phyloP scores from a whole-genome alignment of 2,113 vertebrate species.

The Hydropotes inermis region DNA sequence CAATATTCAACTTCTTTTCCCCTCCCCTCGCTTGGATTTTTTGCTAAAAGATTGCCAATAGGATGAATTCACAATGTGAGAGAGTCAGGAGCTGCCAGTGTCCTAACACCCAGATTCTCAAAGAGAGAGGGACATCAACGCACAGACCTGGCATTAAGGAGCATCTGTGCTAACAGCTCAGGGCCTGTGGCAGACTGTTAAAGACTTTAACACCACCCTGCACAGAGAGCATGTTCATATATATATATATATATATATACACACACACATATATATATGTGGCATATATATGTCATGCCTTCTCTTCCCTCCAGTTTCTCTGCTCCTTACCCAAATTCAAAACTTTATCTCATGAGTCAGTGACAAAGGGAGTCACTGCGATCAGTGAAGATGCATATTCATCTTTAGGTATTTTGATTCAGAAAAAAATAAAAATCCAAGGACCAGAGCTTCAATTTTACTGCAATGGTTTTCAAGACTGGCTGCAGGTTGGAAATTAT shows the following conservation, averaged over 20 bases:
- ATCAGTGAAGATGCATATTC: not conserved
- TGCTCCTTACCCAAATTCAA: not conserved
- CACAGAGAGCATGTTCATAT: too few relatives aligned
- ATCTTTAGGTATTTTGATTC: conserved; percentile 24
- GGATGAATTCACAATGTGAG: not conserved
- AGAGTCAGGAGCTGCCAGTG: not conserved
- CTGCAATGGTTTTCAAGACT: not conserved
- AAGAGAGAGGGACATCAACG: not conserved
- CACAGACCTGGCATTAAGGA: not conserved
- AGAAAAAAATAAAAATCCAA: not conserved
- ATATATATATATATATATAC: too few relatives aligned
- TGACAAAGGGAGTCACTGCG: not conserved
- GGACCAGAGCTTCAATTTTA: not conserved
- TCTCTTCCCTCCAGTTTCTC: not conserved
- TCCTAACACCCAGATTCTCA: not conserved
- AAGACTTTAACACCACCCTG: not conserved
- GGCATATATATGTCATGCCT: not conserved
- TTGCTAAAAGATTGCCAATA: not conserved
- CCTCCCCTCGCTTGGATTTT: not conserved
- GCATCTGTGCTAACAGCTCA: not conserved
- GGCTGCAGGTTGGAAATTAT: not conserved
- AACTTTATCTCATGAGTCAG: not conserved
- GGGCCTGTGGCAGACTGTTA: not conserved
- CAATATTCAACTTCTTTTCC: not conserved
- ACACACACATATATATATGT: too few relatives aligned